Conservation (phyloP, 2,797 vertebrate genomes). For the Hylomyscus alleni region DNA sequence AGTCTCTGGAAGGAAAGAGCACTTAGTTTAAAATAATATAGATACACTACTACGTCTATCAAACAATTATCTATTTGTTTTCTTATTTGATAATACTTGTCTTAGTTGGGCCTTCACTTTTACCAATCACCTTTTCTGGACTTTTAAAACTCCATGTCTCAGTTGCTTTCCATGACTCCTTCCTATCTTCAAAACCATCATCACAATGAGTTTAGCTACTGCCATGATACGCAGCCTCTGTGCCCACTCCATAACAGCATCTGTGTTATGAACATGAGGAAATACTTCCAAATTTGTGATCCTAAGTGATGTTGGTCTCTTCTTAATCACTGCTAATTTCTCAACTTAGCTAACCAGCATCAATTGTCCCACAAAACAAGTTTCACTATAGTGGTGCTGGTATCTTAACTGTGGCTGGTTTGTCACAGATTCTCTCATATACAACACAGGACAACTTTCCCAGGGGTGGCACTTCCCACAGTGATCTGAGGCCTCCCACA, state of each 20-base stretch:
- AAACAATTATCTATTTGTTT: conserved; percentile 20
- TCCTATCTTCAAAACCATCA: background rate
- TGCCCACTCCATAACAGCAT: background rate
- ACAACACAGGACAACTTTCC: background rate
- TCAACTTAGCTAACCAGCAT: background rate
- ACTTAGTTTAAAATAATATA: conserved; percentile 17
- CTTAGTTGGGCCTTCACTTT: background rate
- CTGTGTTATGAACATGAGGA: background rate
- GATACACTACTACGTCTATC: background rate
- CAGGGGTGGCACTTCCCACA: background rate
- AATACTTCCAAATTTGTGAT: background rate
- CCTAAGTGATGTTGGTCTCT: background rate
- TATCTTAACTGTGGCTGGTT: background rate
- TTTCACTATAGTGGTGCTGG: background rate
- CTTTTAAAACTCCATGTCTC: background rate
- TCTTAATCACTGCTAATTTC: background rate
- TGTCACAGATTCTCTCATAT: background rate
- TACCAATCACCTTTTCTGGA: background rate
- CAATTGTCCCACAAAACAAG: background rate
- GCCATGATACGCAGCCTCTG: too few species aligned
- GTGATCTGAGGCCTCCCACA: background rate
- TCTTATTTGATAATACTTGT: background rate
- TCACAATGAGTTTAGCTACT: background rate
- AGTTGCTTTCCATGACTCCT: background rate
- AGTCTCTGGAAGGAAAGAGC: background rate